Base-by-base conservation (phyloP, 2,888 invertebrate species). In the Cartodere bifasciata region DNA sequence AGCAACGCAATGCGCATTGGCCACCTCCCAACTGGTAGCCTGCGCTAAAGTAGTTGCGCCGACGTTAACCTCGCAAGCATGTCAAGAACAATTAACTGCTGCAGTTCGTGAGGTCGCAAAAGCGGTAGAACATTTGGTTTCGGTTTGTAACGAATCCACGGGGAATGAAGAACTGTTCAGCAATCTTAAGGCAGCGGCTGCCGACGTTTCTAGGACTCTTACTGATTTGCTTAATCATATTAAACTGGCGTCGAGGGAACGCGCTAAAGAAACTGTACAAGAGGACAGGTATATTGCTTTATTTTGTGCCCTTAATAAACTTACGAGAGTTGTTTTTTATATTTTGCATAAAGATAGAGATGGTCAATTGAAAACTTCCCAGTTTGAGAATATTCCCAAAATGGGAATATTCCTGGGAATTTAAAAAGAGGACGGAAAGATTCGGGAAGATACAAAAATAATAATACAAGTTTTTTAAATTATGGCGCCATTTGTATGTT, bases 21-120 rank as follows among this genome's bases (percentile, higher is more conserved):
- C 95, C 4, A 97, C 98, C 4, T 95, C 95, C 22, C 95, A 97
- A 53, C 68, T 98, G 2, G 97, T 98, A 0, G 95, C 95, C 0
- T 94, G 94, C 52, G 87, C 97, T 11, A 94, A 95, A 69, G 85
- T 88, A 31, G 85, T 88, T 4, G 86, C 87, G 0, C 84, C 86
- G 0, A 86, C 87, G 0, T 64, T 87, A 3, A 76, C 80, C 45
- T 82, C 78, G 45, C 75, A 80, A 0, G 80, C 79, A 0, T 86
- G 86, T 39, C 83, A 95, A 52, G 84, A 87, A 45, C 97, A 97
- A 57, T 63, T 98, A 37, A 80, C 85, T 32, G 81, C 81, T 34
- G 95, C 98, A 0, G 88, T 94, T 1, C 75, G 88, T 11, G 88
- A 90, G 56, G 97, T 98, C 4, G 85, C 88, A 0, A 74, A 74